Base-by-base conservation (phyloP, 35 echinoderm and acorn worm genomes). In the Apostichopus japonicus region DNA sequence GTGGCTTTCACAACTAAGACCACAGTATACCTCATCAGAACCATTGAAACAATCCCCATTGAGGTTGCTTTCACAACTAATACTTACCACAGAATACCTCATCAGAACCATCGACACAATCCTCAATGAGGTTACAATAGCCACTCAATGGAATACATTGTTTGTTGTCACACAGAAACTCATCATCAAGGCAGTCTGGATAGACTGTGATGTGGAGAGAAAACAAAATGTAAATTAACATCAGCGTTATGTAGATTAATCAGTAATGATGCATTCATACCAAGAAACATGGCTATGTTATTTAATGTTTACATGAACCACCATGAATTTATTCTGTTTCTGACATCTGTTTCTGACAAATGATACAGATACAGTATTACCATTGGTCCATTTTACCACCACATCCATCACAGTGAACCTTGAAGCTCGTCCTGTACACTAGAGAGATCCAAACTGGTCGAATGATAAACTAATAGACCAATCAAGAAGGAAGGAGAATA, bases 71-170 rank as follows among this genome's bases (percentile, higher is more conserved):
- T 10, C 16, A 19, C 1, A 19, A 19, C 51, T 54, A 33, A 33
- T 17, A 79, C 67, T 78, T 79, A 91, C 90, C 90, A 55, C 90
- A 91, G 8, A 23, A 8, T 10, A 17, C 8, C 72, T 91, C 90
- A 44, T 91, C 90, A 16, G 72, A 78, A n/a, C 53, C 44, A 33
- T 91, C 90, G 16, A 52, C 53, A 59, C 90, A 91, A 52, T 91
- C 73, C 15, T 23, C 7, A 14, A 91, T 7, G 23, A 78, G 72
- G 55, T 91, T 51, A 56, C 90, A 91, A 10, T 53, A 44, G 14
- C 59, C 6, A 4, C 55, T 6, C 10, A 19, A 7, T 56, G 90
- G 90, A 22, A 91, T 79, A 56, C 90, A 91, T 58, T 91, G 55
- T 56, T 25, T 33, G 53, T 77, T 91, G 4, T 19, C 52, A 33